These are phyloP conservation scores for Oxystoma pomonae DNA, from an alignment of 2,888 invertebrate species.

Conservation along the genomic window DNA sequence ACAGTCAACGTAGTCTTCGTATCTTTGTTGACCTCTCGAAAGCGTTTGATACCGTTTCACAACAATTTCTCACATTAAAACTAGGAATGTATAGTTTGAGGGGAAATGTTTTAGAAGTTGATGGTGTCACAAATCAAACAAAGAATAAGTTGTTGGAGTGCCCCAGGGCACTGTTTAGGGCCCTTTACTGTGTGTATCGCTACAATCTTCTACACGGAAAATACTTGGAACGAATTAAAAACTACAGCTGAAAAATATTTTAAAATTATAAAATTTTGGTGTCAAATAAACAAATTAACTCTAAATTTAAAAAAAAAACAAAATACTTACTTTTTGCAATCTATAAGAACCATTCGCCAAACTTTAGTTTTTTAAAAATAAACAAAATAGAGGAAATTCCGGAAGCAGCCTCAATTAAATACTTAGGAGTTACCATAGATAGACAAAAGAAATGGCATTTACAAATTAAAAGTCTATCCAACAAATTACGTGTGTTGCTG, in stretches of 20 bases:
- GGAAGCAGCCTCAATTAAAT: too few relatives aligned
- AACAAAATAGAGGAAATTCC: too few relatives aligned
- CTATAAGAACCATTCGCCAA: too few relatives aligned
- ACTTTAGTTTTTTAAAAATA: too few relatives aligned
- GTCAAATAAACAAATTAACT: too few relatives aligned
- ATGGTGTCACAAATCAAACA: not conserved
- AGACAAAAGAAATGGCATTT: not conserved
- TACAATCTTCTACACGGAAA: not conserved
- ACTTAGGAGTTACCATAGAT: too few relatives aligned
- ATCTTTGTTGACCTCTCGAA: not conserved
- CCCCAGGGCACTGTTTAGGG: too few relatives aligned
- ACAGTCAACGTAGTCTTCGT: not conserved
- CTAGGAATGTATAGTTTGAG: not conserved
- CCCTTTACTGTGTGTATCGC: not conserved
- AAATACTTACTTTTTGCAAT: too few relatives aligned
- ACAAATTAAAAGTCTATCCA: not conserved
- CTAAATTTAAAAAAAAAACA: too few relatives aligned
- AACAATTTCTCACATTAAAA: not conserved
- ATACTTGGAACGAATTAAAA: not conserved
- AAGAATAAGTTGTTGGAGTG: not conserved
- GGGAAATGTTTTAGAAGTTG: not conserved
- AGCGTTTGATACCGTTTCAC: slow-evolving; percentile 1
- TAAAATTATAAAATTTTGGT: not conserved
- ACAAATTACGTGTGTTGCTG: too few relatives aligned
- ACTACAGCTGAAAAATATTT: not conserved